phyloP scores from a whole-genome alignment of 2,888 invertebrate species.

The Orthosia cruda region DNA sequence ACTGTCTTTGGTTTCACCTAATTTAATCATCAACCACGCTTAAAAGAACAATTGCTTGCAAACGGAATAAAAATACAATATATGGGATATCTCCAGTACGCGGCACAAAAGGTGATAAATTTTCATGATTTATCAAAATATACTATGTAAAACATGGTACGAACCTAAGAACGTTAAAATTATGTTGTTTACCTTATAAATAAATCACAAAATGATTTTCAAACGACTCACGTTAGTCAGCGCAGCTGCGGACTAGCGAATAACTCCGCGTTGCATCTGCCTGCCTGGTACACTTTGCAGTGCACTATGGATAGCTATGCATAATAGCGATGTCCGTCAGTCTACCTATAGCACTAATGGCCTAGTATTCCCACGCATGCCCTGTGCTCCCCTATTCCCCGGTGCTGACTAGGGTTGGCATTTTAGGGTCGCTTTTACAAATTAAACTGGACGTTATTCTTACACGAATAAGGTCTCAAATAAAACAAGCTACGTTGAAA shows the following conservation, averaged over 20 bases:
- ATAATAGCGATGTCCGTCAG: background rate
- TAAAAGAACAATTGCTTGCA: constrained; percentile 16
- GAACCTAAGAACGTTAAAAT: background rate
- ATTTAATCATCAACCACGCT: constrained; percentile 20
- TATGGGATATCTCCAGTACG: constrained; percentile 20
- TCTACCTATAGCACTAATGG: background rate
- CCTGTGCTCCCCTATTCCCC: background rate
- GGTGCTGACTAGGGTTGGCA: background rate
- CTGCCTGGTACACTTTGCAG: constrained; percentile 29
- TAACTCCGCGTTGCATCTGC: constrained; percentile 16
- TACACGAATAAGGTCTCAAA: background rate
- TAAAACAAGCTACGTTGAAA: background rate
- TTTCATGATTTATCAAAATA: constrained; percentile 15
- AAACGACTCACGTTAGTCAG: constrained; percentile 41
- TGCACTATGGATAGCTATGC: constrained; percentile 16
- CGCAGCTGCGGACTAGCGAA: constrained; percentile 22
- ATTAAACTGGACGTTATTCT: background rate
- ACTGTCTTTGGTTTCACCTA: constrained; percentile 26
- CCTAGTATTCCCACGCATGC: constrained; percentile 28
- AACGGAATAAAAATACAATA: constrained; percentile 16
- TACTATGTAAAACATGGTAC: background rate
- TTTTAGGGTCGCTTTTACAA: background rate
- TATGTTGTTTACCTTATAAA: constrained; percentile 19
- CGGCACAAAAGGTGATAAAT: constrained; percentile 37
- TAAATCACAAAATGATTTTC: constrained; percentile 20